Base-by-base conservation (phyloP, 2,113 vertebrate species). In the Anoplopoma fimbria region DNA sequence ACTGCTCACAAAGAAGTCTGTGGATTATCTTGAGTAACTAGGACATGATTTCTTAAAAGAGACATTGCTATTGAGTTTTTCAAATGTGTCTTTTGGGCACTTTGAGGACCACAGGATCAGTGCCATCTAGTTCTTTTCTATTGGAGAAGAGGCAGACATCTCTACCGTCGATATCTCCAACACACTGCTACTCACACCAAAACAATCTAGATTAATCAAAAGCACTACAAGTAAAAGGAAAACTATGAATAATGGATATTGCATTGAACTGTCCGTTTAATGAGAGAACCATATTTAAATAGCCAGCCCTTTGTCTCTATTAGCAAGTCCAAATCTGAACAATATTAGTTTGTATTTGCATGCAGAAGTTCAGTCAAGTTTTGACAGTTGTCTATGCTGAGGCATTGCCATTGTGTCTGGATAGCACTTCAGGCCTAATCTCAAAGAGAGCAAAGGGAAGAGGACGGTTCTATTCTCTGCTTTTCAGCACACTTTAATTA, bases 401-500 rank as follows among this genome's bases (percentile, higher is more conserved):
- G 79, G 83, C 85, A 86, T 83, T 78, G 77, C 61, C 69, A 79
- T 87, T 93, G 89, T 89, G 71, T 85, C 57, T 92, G 82, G 62
- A 88, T 81, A 75, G 88, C 83, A 90, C 92, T 94, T 91, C 83
- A 93, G 89, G 72, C 58, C 78, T 87, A 81, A 90, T 92, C 83
- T 92, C 81, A 87, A 91, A 91, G 83, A 82, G 51, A 88, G 83
- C 88, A 69, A 80, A 88, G 82, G 82, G 88, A 90, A 93, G 84
- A 83, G 82, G 79, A 93, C 60, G 49, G 72, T 73, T 88, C 84
- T 82, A 88, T 94, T 93, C 77, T 91, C 86, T n/a, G n/a, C n/a
- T 92, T 58, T 90, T 93, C 89, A 77, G 79, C 75, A 51, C 81
- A 85, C 88, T 94, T 95, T 94, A 95, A 95, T 95, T 93, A 94